Evolutionary conservation across 1,140 invertebrate species (phyloP).

Genomic region (Papilio xuthus): DNA sequence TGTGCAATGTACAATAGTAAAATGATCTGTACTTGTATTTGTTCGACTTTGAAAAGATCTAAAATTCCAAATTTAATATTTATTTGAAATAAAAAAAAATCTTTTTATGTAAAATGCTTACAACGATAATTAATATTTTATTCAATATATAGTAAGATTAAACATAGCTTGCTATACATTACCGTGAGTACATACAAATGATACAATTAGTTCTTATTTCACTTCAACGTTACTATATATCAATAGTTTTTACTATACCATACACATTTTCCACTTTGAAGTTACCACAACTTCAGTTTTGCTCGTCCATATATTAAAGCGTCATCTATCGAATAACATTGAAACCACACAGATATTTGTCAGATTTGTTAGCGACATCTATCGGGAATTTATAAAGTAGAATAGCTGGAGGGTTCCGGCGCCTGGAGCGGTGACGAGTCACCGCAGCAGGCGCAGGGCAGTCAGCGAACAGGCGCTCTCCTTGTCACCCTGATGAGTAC

Average conservation of each 20-base stretch:
- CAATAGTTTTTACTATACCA: background rate
- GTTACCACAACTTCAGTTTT: background rate
- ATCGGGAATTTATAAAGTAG: conserved; percentile 55
- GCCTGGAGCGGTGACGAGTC: conserved; percentile 66
- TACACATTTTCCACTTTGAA: background rate
- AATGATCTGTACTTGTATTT: conserved; percentile 1
- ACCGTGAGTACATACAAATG: background rate
- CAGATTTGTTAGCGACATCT: conserved; percentile 30
- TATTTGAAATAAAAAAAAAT: background rate
- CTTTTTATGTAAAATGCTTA: background rate
- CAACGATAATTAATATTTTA: background rate
- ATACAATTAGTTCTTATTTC: background rate
- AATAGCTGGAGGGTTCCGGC: conserved; percentile 58
- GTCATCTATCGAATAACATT: background rate
- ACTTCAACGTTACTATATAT: background rate
- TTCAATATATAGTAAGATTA: background rate
- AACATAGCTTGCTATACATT: background rate
- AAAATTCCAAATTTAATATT: background rate
- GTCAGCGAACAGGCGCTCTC: conserved; percentile 75
- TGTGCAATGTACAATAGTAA: background rate
- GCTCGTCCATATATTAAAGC: background rate
- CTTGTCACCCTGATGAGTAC: conserved; percentile 86
- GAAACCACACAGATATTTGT: conserved; percentile 23
- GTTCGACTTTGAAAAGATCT: background rate
- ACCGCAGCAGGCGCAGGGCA: conserved; percentile 75